These are phyloP conservation scores for Onychomys torridus DNA, from an alignment of 2,797 vertebrate species.

Conservation along the genomic window DNA sequence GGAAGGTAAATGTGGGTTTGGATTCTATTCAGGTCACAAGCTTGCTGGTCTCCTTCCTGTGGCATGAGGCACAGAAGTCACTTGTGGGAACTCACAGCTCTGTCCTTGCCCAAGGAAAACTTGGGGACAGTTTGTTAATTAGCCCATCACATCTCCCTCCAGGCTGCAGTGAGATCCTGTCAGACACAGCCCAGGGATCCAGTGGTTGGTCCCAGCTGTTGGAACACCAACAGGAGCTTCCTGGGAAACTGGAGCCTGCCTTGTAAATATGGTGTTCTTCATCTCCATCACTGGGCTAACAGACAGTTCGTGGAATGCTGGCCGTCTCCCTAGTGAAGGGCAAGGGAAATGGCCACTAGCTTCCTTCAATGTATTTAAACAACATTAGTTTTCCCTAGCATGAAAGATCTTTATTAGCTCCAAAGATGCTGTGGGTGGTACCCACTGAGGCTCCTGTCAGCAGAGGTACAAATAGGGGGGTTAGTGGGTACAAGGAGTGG, in stretches of 20 bases:
- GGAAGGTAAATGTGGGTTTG: not conserved
- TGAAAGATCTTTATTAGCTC: not conserved
- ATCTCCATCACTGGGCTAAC: conserved; percentile 36
- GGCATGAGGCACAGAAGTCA: not conserved
- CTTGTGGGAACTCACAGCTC: not conserved
- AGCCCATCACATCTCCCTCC: not conserved
- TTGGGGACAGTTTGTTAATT: not conserved
- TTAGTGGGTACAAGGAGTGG: conserved; percentile 44
- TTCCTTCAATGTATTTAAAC: conserved; percentile 52
- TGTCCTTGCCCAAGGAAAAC: not conserved
- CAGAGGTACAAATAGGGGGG: not conserved
- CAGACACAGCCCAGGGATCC: not conserved
- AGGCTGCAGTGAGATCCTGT: not conserved
- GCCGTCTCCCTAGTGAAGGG: conserved; percentile 50
- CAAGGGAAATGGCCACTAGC: conserved; percentile 45
- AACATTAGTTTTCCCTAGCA: not conserved
- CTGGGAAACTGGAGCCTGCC: conserved; percentile 1
- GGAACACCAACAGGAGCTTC: not conserved
- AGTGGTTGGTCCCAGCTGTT: not conserved
- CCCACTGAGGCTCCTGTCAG: not conserved
- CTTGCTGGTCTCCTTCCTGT: not conserved
- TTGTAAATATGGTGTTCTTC: conserved; percentile 30
- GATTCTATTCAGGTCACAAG: not conserved
- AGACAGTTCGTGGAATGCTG: not conserved
- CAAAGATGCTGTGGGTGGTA: not conserved